phyloP scores from a whole-genome alignment of 1,140 invertebrate species.

The Achatina immaculata region DNA sequence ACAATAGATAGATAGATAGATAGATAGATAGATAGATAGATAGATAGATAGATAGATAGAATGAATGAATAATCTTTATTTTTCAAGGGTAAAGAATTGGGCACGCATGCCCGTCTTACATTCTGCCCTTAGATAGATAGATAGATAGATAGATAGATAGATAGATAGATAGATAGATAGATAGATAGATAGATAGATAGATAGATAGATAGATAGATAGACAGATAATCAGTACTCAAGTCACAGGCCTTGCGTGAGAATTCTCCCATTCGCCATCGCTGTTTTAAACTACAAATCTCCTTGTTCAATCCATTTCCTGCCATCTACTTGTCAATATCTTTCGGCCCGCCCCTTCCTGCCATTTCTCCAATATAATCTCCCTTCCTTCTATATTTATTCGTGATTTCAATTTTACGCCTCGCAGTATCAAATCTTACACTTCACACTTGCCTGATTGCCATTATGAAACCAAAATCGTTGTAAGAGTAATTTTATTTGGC shows the following conservation, averaged over 20 bases:
- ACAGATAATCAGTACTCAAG: too few species aligned
- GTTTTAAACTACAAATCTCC: background rate
- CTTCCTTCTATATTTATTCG: background rate
- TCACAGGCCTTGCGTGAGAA: too few species aligned
- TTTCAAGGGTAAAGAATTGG: too few species aligned
- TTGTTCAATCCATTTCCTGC: background rate
- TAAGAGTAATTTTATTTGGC: background rate
- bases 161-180: conserved; percentile 9
- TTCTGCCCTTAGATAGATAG: background rate
- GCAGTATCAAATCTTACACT: too few species aligned
- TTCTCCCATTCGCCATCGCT: background rate
- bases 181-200: conserved; percentile 9
- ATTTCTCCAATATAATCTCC: background rate
- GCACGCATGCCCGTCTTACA: too few species aligned
- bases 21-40: background rate
- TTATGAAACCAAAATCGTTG: background rate
- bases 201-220: conserved; percentile 5
- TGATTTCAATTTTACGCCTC: conserved; percentile 13
- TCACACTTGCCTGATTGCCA: conserved; percentile 1
- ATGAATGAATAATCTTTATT: too few species aligned
- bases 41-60: background rate
- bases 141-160: conserved; percentile 9
- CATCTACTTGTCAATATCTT: too few species aligned
- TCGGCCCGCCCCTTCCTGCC: too few species aligned
- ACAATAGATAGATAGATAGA: background rate